Conservation (phyloP, 2,888 invertebrate species). For the Aporophyla lueneburgensis region DNA sequence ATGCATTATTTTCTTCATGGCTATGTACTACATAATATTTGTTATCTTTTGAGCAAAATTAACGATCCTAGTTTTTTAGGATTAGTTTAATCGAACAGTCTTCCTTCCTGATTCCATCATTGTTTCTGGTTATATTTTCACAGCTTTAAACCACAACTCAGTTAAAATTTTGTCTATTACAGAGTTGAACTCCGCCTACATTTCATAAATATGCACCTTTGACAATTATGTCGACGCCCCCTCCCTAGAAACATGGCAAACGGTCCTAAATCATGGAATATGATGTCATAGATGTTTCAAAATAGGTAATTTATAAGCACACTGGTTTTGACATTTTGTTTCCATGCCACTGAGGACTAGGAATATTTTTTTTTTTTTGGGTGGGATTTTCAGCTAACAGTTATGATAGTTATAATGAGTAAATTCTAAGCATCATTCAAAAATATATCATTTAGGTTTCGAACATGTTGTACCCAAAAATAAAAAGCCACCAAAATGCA, state of each 20-base stretch:
- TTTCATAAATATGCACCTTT: constrained; percentile 53
- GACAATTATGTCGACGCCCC: constrained; percentile 55
- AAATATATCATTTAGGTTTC: no score
- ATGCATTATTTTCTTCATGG: constrained; percentile 7
- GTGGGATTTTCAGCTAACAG: neutral
- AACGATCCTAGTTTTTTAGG: constrained; percentile 24
- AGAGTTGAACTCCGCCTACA: constrained; percentile 40
- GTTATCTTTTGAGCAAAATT: constrained; percentile 18
- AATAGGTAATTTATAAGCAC: constrained; percentile 13
- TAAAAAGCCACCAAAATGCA: no score
- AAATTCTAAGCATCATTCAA: neutral
- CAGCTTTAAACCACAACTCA: neutral
- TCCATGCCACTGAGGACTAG: neutral
- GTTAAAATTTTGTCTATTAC: constrained; percentile 30
- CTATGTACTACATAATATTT: neutral
- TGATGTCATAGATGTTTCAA: constrained; percentile 43
- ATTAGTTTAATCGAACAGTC: constrained; percentile 11
- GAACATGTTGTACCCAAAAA: no score
- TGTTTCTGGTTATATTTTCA: constrained; percentile 5
- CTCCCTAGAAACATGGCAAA: constrained; percentile 23
- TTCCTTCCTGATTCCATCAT: constrained; percentile 23
- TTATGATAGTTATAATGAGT: neutral
- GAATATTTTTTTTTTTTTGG: neutral
- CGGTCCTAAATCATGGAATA: constrained; percentile 20
- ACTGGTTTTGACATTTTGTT: neutral